These are phyloP conservation scores for Trochalopteron elliotii DNA, from an alignment of 2,113 vertebrate species.

Conservation along the genomic window DNA sequence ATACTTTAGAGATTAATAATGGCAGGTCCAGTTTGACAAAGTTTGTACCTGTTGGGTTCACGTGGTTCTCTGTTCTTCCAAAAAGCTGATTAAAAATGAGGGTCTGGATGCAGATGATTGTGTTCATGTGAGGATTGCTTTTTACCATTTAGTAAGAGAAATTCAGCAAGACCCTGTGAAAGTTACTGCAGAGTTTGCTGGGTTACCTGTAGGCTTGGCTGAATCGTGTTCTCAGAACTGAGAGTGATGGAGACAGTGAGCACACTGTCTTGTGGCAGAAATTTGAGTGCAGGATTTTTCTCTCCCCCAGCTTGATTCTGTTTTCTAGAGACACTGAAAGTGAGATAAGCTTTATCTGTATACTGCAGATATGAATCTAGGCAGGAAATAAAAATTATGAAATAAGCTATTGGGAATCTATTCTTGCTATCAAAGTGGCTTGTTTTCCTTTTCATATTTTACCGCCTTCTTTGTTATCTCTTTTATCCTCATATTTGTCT, in stretches of 20 bases:
- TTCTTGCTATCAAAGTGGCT: neutral
- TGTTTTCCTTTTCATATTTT: neutral
- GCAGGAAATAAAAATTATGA: neutral
- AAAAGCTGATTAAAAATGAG: neutral
- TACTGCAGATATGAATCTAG: neutral
- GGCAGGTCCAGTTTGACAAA: neutral
- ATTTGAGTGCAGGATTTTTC: neutral
- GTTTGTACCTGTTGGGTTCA: neutral
- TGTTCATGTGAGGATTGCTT: neutral
- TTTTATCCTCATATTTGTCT: neutral
- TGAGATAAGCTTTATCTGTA: neutral
- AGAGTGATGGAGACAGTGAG: neutral
- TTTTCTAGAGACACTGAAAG: neutral
- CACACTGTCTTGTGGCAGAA: neutral
- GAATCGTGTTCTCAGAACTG: rapidly evolving
- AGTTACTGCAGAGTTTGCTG: neutral
- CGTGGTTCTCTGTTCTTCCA: neutral
- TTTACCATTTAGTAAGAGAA: neutral
- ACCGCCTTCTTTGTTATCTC: neutral
- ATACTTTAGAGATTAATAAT: neutral
- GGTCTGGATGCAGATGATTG: neutral
- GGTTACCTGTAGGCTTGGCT: neutral
- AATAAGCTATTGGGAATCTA: neutral
- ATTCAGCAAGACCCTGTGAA: neutral
- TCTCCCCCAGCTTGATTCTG: too few relatives aligned